Evolutionary conservation across 2,797 vertebrate species (phyloP).

Genomic region (Coregonus sp.): DNA sequence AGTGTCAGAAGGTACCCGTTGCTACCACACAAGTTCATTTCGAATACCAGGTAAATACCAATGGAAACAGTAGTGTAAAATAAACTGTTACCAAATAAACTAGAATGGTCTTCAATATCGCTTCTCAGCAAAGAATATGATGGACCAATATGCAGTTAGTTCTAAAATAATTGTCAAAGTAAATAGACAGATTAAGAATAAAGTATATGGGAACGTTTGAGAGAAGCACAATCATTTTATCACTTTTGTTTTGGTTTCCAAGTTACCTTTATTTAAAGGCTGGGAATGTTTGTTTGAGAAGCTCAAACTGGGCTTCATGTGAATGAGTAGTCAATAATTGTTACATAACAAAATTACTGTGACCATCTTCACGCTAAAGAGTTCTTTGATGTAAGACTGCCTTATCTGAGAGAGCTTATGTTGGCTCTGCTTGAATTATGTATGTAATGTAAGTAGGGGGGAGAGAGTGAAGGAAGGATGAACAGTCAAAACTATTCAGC

Average conservation of each 20-base stretch:
- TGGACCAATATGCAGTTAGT: neutral
- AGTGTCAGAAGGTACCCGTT: neutral
- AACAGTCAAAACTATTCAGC: slow-evolving; percentile 62
- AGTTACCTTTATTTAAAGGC: neutral
- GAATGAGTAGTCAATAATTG: neutral
- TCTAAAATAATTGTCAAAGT: neutral
- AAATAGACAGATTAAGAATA: neutral
- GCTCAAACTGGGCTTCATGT: slow-evolving; percentile 23
- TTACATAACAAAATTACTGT: neutral
- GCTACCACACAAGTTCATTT: neutral
- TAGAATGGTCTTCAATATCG: too few species aligned
- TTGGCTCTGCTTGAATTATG: slow-evolving; percentile 70
- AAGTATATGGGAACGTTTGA: neutral
- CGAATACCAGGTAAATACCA: neutral
- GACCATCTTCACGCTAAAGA: slow-evolving; percentile 47
- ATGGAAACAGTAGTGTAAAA: too few species aligned
- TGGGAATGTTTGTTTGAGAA: slow-evolving; percentile 8
- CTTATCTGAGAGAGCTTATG: slow-evolving; percentile 54
- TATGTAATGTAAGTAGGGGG: slow-evolving; percentile 70
- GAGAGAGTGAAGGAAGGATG: slow-evolving; percentile 48
- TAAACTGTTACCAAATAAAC: too few species aligned
- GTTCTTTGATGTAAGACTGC: slow-evolving; percentile 51
- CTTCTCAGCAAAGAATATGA: neutral
- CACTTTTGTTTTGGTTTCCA: neutral
- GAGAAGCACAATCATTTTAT: neutral